Percentiles rank a stretch among this genome's conserved stretches.
These are phyloP conservation scores for Amblyopsis hoosieri DNA, from an alignment of 2,797 vertebrate genomes.

Conservation along the genomic window DNA sequence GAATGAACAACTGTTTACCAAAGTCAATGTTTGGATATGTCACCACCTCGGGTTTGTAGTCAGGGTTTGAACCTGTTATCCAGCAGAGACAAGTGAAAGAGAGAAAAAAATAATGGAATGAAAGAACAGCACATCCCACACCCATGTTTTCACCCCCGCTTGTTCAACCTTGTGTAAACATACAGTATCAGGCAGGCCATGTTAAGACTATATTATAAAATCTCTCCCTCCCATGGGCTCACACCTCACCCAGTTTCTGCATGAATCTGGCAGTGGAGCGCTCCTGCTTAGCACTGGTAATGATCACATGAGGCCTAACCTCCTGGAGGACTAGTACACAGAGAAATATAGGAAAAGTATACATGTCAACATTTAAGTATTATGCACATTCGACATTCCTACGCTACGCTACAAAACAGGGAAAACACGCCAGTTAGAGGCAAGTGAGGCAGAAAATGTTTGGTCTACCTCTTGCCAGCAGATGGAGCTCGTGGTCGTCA, in stretches of 20 bases:
- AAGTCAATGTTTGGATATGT: slow-evolving; percentile 91
- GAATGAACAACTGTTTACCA: slow-evolving; percentile 73
- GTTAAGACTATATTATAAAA: neutral
- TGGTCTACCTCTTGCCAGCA: slow-evolving; percentile 82
- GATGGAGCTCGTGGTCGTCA: slow-evolving; percentile 82
- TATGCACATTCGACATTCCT: neutral
- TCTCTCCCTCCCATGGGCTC: slow-evolving; percentile 17
- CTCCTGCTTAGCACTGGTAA: slow-evolving; percentile 95
- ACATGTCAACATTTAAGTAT: neutral
- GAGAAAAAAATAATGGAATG: neutral
- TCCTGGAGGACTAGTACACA: slow-evolving; percentile 81
- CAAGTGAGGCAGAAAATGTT: neutral
- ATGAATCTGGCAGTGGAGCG: slow-evolving; percentile 83
- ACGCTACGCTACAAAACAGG: neutral
- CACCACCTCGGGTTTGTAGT: slow-evolving; percentile 84
- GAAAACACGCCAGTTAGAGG: neutral
- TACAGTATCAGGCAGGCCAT: neutral
- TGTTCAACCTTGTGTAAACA: neutral
- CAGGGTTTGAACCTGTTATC: slow-evolving; percentile 69
- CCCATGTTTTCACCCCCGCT: neutral
- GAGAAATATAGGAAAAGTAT: neutral
- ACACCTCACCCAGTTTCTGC: slow-evolving; percentile 81
- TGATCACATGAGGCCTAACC: slow-evolving; percentile 83
- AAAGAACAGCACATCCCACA: neutral
- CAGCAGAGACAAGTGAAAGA: slow-evolving; percentile 17